Conservation (phyloP, 2,888 invertebrate genomes). For the Choreutis nemorana region DNA sequence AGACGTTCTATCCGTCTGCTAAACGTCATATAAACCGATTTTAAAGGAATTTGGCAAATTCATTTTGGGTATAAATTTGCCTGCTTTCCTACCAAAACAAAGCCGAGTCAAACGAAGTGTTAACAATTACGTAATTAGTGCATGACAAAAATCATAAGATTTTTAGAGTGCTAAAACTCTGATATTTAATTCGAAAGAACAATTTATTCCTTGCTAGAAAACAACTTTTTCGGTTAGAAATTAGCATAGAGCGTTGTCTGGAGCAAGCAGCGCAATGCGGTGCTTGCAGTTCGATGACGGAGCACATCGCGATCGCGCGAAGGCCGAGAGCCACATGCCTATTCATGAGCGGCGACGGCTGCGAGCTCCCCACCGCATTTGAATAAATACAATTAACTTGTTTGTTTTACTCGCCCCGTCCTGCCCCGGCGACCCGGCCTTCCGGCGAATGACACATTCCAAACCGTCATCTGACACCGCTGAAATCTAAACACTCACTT, state of each 20-base stretch:
- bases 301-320: constrained; percentile 45
- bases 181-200: no score
- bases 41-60: no score
- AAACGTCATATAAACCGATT: no score
- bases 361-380: constrained; percentile 40
- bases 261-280: constrained; percentile 15
- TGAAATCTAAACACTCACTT: constrained; percentile 12
- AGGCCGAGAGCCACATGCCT: constrained; percentile 38
- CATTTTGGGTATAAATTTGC: no score
- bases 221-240: no score
- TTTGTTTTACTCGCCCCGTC: constrained; percentile 55
- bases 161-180: no score
- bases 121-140: no score
- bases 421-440: constrained; percentile 36
- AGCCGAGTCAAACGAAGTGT: no score
- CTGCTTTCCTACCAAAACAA: no score
- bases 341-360: constrained; percentile 57
- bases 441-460: constrained; percentile 34
- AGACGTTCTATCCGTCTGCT: no score
- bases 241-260: constrained; percentile 18
- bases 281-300: constrained; percentile 28
- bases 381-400: constrained; percentile 67
- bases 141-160: no score
- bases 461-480: background rate
- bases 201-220: no score